Base-by-base conservation (phyloP, 2,113 vertebrate genomes). In the Cebus imitator region DNA sequence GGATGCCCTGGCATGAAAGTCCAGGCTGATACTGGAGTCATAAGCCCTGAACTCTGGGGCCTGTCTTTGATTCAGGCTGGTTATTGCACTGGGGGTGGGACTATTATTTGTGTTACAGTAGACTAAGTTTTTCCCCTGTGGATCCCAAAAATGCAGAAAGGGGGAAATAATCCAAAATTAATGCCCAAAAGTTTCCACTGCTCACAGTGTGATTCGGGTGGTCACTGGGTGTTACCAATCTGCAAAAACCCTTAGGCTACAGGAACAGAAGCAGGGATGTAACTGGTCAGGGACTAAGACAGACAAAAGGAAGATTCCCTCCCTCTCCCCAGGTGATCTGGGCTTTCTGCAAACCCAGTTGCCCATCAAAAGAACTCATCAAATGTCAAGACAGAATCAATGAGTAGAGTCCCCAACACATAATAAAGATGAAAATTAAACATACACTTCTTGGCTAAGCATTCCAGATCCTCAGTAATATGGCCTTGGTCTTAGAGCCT, bases 121-220 rank as follows among this genome's bases (percentile, higher is more conserved):
- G 2, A 78, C 10, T 30, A 32, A 12, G 0, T 30, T 61, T 52
- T 82, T 82, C 3, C 32, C 20, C 30, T 61, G 1, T 55, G 32
- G 17, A 45, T 70, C 11, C 12, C 40, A 88, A 50, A 50, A 40
- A 52, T 9, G 25, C 12, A 79, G 48, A 84, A 81, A 79, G 5
- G 48, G 5, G 12, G n/a, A 64, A 72, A 12, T 16, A 27, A 55
- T 13, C 13, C 10, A 20, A n/a, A 90, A 87, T 35, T 48, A n/a
- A 58, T 40, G 3, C 10, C 0, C 57, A 11, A 6, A 45, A 5
- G 2, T 14, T 18, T 48, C 9, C 70, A 43, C 40, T 2, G 8
- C 91, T 18, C 14, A n/a, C 32, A 35, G 32, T 35, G 43, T 48
- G 75, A 45, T 32, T 45, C 27, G 27, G 40, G 18, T 25, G 23